Conservation (phyloP, 2,113 vertebrate genomes). For the Mugil cephalus region DNA sequence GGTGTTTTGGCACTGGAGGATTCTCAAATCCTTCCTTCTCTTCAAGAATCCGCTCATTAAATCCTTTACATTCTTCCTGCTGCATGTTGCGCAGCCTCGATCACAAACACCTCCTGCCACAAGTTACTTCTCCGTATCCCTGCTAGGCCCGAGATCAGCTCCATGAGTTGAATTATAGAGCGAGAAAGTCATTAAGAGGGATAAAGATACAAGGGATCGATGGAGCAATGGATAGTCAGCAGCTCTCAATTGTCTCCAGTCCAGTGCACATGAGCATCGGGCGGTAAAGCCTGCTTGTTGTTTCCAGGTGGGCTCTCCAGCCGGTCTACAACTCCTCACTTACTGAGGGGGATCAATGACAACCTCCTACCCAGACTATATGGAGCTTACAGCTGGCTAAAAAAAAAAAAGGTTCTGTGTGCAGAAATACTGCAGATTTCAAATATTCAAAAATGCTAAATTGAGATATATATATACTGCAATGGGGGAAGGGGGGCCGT, state of each 20-base stretch:
- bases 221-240: constrained; percentile 68
- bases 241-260: constrained; percentile 69
- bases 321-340: constrained; percentile 45
- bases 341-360: constrained; percentile 59
- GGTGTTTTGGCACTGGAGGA: constrained; percentile 60
- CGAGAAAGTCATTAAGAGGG: constrained; percentile 72
- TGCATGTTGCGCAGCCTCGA: constrained; percentile 24
- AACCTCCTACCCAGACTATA: constrained; percentile 17
- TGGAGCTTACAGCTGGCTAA: constrained; percentile 1
- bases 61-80: constrained; percentile 57
- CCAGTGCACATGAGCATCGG: constrained; percentile 72
- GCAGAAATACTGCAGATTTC: too few species aligned
- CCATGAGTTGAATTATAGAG: constrained; percentile 72
- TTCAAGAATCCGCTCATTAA: constrained; percentile 73
- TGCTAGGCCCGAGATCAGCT: constrained; percentile 51
- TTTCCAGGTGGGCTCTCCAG: constrained; percentile 78
- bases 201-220: constrained; percentile 80
- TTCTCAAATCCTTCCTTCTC: constrained; percentile 62
- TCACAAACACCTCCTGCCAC: constrained; percentile 53
- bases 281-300: constrained; percentile 56
- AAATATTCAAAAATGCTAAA: neutral
- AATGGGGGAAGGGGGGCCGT: neutral
- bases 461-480: neutral
- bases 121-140: constrained; percentile 37
- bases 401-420: neutral